phyloP scores from a whole-genome alignment of 92 coral and sea anemone species.

The Micromussa lordhowensis region DNA sequence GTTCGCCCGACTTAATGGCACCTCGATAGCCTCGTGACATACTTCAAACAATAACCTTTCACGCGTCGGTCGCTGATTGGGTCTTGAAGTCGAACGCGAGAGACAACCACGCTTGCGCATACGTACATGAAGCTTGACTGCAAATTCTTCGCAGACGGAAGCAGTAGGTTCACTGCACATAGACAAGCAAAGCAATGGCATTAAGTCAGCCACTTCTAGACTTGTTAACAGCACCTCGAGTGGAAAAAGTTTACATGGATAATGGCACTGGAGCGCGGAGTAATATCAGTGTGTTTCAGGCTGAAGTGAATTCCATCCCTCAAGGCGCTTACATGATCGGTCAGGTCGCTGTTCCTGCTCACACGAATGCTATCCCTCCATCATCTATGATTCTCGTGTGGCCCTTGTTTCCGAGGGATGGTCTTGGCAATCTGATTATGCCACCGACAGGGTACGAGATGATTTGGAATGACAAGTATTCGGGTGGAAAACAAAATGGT shows the following conservation, averaged over 20 bases:
- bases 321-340: slow-evolving; percentile 39
- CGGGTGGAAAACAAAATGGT: slow-evolving; percentile 17
- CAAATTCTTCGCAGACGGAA: too few species aligned
- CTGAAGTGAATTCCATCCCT: slow-evolving; percentile 21
- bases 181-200: too few species aligned
- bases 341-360: slow-evolving; percentile 22
- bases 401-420: slow-evolving; percentile 1
- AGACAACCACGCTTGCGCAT: too few species aligned
- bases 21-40: too few species aligned
- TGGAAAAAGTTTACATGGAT: slow-evolving; percentile 28
- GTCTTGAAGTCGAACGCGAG: too few species aligned
- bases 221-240: slow-evolving; percentile 20
- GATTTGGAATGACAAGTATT: slow-evolving; percentile 26
- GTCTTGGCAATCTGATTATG: not conserved
- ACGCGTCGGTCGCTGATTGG: too few species aligned
- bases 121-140: too few species aligned
- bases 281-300: slow-evolving; percentile 10
- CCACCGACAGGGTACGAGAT: slow-evolving; percentile 24
- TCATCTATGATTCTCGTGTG: slow-evolving; percentile 37
- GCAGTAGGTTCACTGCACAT: too few species aligned
- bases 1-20: too few species aligned
- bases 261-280: not conserved
- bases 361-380: not conserved
- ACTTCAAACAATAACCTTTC: too few species aligned
- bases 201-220: too few species aligned